Percentiles rank a stretch among this genome's conserved stretches.
Evolutionary conservation across 2,113 vertebrate species (phyloP).

Genomic region (Elephas maximus): DNA sequence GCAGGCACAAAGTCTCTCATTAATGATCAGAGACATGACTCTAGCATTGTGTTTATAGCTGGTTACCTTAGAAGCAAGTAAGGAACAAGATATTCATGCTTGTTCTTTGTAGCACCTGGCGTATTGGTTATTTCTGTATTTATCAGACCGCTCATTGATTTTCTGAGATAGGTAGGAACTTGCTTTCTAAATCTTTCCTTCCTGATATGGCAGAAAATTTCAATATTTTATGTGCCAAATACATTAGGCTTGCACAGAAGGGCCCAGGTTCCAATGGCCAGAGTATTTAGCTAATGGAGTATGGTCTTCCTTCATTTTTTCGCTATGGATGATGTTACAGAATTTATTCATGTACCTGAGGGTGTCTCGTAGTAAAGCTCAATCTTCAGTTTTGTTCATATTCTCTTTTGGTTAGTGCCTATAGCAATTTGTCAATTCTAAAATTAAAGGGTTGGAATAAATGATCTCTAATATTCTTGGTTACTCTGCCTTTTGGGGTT

Average conservation of each 20-base stretch:
- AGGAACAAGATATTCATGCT: background rate
- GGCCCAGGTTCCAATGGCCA: background rate
- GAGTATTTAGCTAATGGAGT: background rate
- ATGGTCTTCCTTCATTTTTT: background rate
- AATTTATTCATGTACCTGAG: background rate
- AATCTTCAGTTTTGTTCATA: background rate
- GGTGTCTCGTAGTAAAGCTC: background rate
- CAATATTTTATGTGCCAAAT: background rate
- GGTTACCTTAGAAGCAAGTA: background rate
- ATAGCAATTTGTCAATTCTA: background rate
- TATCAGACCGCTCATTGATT: background rate
- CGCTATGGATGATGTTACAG: background rate
- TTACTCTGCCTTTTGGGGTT: background rate
- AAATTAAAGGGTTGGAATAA: background rate
- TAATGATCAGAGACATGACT: background rate
- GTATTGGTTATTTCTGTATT: background rate
- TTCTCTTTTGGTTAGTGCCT: background rate
- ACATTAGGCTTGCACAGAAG: background rate
- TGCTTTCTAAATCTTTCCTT: conserved; percentile 33
- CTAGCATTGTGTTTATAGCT: background rate
- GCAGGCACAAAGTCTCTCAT: background rate
- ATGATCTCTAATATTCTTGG: background rate
- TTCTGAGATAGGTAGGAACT: background rate
- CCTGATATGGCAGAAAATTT: background rate
- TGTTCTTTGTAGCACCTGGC: background rate